Conservation (phyloP, 2,888 invertebrate species). For the Caenorhabditis becei region DNA sequence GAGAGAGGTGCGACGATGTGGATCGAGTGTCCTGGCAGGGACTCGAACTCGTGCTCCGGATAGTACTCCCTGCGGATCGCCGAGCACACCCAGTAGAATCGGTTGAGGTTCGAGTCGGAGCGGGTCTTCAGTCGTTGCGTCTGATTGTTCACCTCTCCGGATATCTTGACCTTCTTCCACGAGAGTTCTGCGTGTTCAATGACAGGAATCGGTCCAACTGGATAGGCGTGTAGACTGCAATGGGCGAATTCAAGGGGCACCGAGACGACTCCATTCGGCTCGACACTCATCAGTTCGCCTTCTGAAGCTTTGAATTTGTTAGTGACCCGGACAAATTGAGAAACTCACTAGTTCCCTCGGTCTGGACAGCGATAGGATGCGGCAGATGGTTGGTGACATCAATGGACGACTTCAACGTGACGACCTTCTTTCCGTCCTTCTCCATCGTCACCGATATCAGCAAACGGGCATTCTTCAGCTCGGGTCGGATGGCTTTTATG, state of each 20-base stretch:
- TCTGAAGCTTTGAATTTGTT: constrained; percentile 18
- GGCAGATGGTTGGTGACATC: constrained; percentile 84
- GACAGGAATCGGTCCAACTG: constrained; percentile 55
- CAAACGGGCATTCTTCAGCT: constrained; percentile 86
- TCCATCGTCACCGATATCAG: constrained; percentile 94
- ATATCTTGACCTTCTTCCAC: constrained; percentile 61
- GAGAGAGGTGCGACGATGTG: constrained; percentile 90
- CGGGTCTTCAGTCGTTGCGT: constrained; percentile 61
- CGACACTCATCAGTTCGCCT: constrained; percentile 55
- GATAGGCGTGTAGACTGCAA: constrained; percentile 49
- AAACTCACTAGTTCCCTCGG: constrained; percentile 58
- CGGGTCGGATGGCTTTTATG: constrained; percentile 74
- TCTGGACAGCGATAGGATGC: constrained; percentile 67
- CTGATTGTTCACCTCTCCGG: constrained; percentile 63
- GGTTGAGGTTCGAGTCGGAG: constrained; percentile 40
- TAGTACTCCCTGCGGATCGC: constrained; percentile 87
- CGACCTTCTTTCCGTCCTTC: constrained; percentile 94
- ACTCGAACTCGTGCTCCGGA: constrained; percentile 83
- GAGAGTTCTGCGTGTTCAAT: constrained; percentile 58
- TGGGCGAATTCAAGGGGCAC: constrained; percentile 60
- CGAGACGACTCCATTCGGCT: constrained; percentile 55
- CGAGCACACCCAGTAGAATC: constrained; percentile 87
- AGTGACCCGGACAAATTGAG: background rate
- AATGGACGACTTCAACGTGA: constrained; percentile 93
- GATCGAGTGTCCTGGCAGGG: constrained; percentile 91